Evolutionary conservation across 2,888 invertebrate genomes (phyloP).

Genomic region (Stenurella melanura): DNA sequence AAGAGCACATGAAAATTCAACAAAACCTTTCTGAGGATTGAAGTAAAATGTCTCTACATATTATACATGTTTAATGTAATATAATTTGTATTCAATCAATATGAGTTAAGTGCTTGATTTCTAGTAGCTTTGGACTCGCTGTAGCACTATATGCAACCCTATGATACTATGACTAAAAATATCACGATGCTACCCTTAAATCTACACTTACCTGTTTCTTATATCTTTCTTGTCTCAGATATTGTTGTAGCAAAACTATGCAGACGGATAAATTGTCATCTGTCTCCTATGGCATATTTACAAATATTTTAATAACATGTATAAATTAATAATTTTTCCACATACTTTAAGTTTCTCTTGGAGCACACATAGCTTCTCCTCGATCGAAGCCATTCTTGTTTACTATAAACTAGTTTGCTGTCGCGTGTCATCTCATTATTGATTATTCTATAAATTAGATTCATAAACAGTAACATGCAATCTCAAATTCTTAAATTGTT

Average conservation of each 20-base stretch:
- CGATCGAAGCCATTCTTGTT: conserved; percentile 64
- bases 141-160: too few relatives aligned
- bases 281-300: conserved; percentile 61
- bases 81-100: too few relatives aligned
- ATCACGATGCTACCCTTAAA: not conserved
- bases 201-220: conserved; percentile 53
- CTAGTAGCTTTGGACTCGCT: too few relatives aligned
- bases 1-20: too few relatives aligned
- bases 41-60: too few relatives aligned
- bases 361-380: conserved; percentile 65
- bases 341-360: conserved; percentile 66
- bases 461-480: conserved; percentile 64
- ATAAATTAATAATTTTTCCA: conserved; percentile 10
- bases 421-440: conserved; percentile 67
- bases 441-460: conserved; percentile 66
- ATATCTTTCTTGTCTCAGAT: conserved; percentile 61
- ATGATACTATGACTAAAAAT: too few relatives aligned
- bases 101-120: too few relatives aligned
- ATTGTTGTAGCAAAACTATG: conserved; percentile 65
- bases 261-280: conserved; percentile 64
- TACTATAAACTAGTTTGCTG: conserved; percentile 53
- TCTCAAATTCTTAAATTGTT: conserved; percentile 50
- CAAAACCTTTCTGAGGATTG: too few relatives aligned
- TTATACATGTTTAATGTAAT: too few relatives aligned
- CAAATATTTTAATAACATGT: not conserved